Evolutionary conservation across 1,140 invertebrate genomes (phyloP), one percentile per base, ranked within the genome.

Genomic region (Hypsibius dujardini): DNA sequence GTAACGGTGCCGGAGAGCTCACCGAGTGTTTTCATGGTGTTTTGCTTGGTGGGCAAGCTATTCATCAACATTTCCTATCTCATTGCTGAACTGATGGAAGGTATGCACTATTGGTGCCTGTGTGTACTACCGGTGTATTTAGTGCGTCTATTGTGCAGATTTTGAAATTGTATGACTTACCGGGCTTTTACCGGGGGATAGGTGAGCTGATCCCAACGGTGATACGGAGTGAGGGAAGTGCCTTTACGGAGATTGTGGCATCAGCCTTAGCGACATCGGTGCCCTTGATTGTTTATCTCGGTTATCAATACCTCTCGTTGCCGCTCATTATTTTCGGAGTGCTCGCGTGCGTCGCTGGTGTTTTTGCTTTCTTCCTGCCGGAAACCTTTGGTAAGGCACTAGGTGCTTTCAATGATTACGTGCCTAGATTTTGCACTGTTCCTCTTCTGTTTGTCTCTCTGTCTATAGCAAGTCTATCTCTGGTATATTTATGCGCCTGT

Each of bases 1-100:
- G 67, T 40, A 3, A 46, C 72, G 15, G 72, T 73, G 12, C 72
- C 72, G 14, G 42, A 73, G 7, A 56, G 50, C n/a, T 7, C 50
- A 7, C n/a, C 7, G 7, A 7, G n/a, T n/a, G n/a, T 56, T 7
- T 56, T 12, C 50, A 56, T 56, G 7, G 50, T n/a, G n/a, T 56
- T 56, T n/a, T 56, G 50, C n/a, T 56, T 56, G 50, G n/a, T n/a
- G 50, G 50, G 50, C 7, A 56, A 56, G n/a, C n/a, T 56, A n/a
- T n/a, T 56, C 50, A 56, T 56, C 7, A 56, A 56, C n/a, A 56
- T 56, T 56, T 56, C 50, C 7, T 56, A 56, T n/a, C 50, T 56
- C 7, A 56, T 56, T 56, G 50, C 50, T 56, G 50, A 56, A 56
- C 50, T 56, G 50, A 56, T 56, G 50, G 50, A 56, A 56, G 50